Percentiles rank a stretch among this genome's conserved stretches.
Conservation (phyloP, 2,113 vertebrate species). For the western clawed frog (Xenopus tropicalis) region DNA sequence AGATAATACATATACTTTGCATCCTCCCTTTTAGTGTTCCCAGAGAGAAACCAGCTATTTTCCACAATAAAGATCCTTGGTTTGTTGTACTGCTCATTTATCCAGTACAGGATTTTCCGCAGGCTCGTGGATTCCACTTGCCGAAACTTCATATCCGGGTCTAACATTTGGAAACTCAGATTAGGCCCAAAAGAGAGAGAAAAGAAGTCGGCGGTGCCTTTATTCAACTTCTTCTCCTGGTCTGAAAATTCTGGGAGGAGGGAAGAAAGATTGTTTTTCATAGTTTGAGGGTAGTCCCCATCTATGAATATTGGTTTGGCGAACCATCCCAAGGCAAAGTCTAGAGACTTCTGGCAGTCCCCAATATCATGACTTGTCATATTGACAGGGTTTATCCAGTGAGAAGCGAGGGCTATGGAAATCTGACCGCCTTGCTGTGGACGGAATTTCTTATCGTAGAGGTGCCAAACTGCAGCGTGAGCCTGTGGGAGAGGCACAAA, state of each 20-base stretch:
- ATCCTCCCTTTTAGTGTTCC: slow-evolving; percentile 84
- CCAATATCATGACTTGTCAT: slow-evolving; percentile 70
- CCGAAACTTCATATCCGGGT: slow-evolving; percentile 83
- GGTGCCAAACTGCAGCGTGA: slow-evolving; percentile 88
- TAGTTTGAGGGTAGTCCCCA: slow-evolving; percentile 88
- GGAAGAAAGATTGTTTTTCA: slow-evolving; percentile 78
- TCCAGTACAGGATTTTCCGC: slow-evolving; percentile 90
- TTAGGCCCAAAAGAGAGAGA: slow-evolving; percentile 90
- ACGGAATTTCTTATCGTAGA: slow-evolving; percentile 84
- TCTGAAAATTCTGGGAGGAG: slow-evolving; percentile 79
- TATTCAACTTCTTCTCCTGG: slow-evolving; percentile 72
- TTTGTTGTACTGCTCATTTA: slow-evolving; percentile 82
- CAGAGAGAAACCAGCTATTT: slow-evolving; percentile 92
- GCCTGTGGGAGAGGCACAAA: slow-evolving; percentile 69
- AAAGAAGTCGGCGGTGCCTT: slow-evolving; percentile 91
- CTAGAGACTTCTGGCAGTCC: slow-evolving; percentile 89
- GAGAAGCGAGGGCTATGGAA: slow-evolving; percentile 90
- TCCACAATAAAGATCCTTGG: slow-evolving; percentile 91
- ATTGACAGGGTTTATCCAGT: slow-evolving; percentile 86
- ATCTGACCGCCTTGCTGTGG: slow-evolving; percentile 76
- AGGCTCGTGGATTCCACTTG: slow-evolving; percentile 87
- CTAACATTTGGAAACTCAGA: slow-evolving; percentile 88
- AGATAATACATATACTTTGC: slow-evolving; percentile 93
- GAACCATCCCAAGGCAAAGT: slow-evolving; percentile 95
- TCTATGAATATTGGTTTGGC: slow-evolving; percentile 89